Conservation (phyloP, 2,888 invertebrate species). For the Buathra laborator region DNA sequence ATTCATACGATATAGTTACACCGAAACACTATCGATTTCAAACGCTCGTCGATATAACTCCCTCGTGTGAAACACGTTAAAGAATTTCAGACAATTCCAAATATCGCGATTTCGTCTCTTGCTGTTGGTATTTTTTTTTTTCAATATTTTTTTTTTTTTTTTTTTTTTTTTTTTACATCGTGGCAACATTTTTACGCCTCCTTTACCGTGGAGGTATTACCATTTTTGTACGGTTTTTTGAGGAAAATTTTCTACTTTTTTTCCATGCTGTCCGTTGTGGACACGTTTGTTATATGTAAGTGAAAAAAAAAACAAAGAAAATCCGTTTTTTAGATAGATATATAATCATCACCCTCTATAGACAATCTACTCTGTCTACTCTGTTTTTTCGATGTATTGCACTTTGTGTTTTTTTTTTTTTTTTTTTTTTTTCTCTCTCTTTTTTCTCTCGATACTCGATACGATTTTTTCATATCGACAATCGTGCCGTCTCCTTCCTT, state of each 20-base stretch:
- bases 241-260: constrained; percentile 82
- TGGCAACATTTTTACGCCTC: constrained; percentile 73
- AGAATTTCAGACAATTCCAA: constrained; percentile 6
- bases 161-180: constrained; percentile 64
- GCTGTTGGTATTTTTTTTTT: constrained; percentile 36
- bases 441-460: constrained; percentile 40
- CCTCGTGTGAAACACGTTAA: background rate
- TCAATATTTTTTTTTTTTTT: constrained; percentile 46
- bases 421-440: constrained; percentile 50
- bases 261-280: constrained; percentile 78
- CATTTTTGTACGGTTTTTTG: constrained; percentile 83
- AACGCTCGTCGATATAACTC: background rate
- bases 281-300: constrained; percentile 71
- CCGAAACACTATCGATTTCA: background rate
- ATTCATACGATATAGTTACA: background rate
- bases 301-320: constrained; percentile 44
- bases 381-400: constrained; percentile 31
- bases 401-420: constrained; percentile 51
- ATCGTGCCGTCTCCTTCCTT: constrained; percentile 3
- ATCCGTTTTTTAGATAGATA: constrained; percentile 12
- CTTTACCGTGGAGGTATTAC: constrained; percentile 68
- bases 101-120: background rate
- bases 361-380: constrained; percentile 37
- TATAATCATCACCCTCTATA: constrained; percentile 46
- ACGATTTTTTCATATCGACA: constrained; percentile 46